Percentiles rank a stretch among this genome's conserved stretches.
Conservation (phyloP, 2,888 invertebrate genomes). For the Drosophila tanythrix region DNA sequence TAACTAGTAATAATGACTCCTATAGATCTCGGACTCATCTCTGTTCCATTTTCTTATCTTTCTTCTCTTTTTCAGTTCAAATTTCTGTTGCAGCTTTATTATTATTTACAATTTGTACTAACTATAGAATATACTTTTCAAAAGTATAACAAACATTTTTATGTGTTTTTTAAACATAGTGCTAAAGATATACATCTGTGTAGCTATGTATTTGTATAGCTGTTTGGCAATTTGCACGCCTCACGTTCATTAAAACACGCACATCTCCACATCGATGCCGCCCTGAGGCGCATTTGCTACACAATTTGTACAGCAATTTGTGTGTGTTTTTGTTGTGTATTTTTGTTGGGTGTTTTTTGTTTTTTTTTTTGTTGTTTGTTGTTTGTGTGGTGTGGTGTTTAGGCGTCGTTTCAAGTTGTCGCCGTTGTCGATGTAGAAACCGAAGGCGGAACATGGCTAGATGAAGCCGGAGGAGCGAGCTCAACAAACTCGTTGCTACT, state of each 20-base stretch:
- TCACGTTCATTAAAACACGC: constrained; percentile 20
- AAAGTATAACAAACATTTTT: neutral
- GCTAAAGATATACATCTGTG: neutral
- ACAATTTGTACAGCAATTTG: constrained; percentile 72
- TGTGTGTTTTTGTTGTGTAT: constrained; percentile 24
- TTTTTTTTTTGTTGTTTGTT: constrained; percentile 13
- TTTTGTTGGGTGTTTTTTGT: neutral
- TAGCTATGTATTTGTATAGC: neutral
- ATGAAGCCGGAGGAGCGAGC: constrained; percentile 15
- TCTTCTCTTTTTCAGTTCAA: neutral
- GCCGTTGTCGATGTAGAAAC: constrained; percentile 49
- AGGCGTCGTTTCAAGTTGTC: constrained; percentile 61
- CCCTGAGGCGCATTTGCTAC: constrained; percentile 53
- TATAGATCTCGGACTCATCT: neutral
- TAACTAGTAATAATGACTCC: neutral
- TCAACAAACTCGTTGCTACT: constrained; percentile 37
- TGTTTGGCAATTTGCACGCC: constrained; percentile 11
- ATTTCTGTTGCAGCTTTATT: neutral
- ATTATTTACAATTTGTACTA: neutral
- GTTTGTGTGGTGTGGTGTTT: constrained; percentile 34
- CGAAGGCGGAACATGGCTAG: constrained; percentile 45
- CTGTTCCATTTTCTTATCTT: fast-evolving
- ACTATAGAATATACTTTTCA: neutral
- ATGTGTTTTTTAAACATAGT: neutral
- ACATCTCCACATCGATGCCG: constrained; percentile 53